Percentiles rank a stretch among this genome's conserved stretches.
These are phyloP conservation scores for Bilobella aurantiaca DNA, from an alignment of 1,140 invertebrate genomes.

Conservation along the genomic window DNA sequence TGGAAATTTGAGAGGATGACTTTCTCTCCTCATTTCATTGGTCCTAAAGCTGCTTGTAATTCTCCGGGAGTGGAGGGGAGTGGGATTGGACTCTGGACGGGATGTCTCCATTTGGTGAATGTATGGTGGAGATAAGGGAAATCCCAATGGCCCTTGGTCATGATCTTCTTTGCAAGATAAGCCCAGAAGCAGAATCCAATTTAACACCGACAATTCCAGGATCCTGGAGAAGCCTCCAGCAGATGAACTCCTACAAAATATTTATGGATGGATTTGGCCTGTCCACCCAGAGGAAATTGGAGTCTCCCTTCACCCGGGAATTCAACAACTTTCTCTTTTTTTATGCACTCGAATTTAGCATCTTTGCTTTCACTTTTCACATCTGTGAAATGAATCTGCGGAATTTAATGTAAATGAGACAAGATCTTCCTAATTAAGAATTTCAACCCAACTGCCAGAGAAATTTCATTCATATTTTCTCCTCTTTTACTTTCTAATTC, in stretches of 20 bases:
- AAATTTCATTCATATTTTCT: not conserved
- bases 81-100: not conserved
- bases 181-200: not conserved
- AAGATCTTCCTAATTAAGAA: too few relatives aligned
- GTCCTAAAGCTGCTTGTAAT: too few relatives aligned
- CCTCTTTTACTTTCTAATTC: conserved; percentile 1
- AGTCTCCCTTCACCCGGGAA: too few relatives aligned
- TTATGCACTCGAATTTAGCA: too few relatives aligned
- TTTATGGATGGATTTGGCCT: not conserved
- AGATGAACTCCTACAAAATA: not conserved
- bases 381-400: too few relatives aligned
- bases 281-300: too few relatives aligned
- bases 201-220: not conserved
- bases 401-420: too few relatives aligned
- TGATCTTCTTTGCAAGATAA: not conserved
- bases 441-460: not conserved
- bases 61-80: too few relatives aligned
- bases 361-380: too few relatives aligned
- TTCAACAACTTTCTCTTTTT: too few relatives aligned
- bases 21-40: not conserved
- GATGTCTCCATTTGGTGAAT: not conserved
- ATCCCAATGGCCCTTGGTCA: not conserved
- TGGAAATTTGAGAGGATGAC: not conserved
- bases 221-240: not conserved
- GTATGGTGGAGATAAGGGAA: not conserved